Conservation (phyloP, 2,888 invertebrate genomes). For the Heliconius cydno region DNA sequence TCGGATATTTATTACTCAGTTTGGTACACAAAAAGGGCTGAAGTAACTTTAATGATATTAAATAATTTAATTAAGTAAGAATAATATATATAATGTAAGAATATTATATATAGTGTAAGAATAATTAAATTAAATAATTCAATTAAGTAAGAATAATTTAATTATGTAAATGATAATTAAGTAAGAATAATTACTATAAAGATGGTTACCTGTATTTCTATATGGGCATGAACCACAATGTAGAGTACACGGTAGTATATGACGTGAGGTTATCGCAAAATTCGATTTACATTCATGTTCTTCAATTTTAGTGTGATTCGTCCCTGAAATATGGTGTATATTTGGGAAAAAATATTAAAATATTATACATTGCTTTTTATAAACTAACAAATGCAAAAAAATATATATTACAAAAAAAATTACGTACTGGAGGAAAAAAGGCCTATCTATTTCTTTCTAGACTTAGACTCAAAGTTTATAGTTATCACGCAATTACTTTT, state of each 20-base stretch:
- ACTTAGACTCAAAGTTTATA: slow-evolving; percentile 61
- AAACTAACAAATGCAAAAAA: neutral
- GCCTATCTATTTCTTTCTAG: slow-evolving; percentile 64
- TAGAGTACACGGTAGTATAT: slow-evolving; percentile 53
- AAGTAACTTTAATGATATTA: too few relatives aligned
- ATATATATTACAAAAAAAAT: neutral
- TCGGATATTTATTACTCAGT: neutral
- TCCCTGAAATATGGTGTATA: slow-evolving; percentile 28
- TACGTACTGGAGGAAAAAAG: slow-evolving; percentile 15
- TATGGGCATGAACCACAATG: slow-evolving; percentile 19
- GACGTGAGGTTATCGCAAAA: slow-evolving; percentile 58
- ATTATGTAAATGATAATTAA: too few relatives aligned
- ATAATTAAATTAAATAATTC: too few relatives aligned
- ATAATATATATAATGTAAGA: too few relatives aligned
- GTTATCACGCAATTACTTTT: slow-evolving; percentile 62
- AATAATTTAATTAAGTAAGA: too few relatives aligned
- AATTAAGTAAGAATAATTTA: too few relatives aligned
- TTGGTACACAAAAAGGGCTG: neutral
- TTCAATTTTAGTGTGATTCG: neutral
- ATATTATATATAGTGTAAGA: too few relatives aligned
- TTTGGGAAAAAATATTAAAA: neutral
- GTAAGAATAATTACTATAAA: neutral
- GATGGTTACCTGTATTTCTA: slow-evolving; percentile 16
- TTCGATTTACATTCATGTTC: slow-evolving; percentile 52
- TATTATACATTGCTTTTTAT: neutral